Evolutionary conservation across 2,888 invertebrate species (phyloP), one percentile per base, ranked within the genome.

Genomic region (Caenorhabditis angaria): DNA sequence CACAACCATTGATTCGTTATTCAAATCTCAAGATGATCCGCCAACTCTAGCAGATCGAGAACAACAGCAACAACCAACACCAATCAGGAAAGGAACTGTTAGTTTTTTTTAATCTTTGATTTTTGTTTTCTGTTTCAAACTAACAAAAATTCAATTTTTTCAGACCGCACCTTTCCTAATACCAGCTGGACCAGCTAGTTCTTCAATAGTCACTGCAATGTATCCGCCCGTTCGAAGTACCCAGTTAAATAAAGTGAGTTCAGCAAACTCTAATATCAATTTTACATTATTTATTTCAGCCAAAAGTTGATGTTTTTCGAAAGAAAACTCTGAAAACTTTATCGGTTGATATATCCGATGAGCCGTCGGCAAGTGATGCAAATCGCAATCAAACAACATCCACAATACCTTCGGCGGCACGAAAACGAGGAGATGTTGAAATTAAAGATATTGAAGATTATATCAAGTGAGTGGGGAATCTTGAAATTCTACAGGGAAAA

Each of bases 121-220:
- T 14, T 27, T 27, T 27, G 12, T 27, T 24, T 22, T 51, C 22
- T 51, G 22, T 22, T 8, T 48, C 22, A 20, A 10, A 8, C 12
- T 8, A 22, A 55, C 3, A 8, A 41, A 27, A 22, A n/a, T 12
- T n/a, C n/a, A 41, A 18, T 24, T 18, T 18, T 55, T 76, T 35
- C 69, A 71, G 68, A 65, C 56, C 1, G 50, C 65, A 50, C 66
- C 65, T 14, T 41, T 56, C 12, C 41, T 50, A 55, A 28, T 55
- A 29, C 47, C 61, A 4, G 12, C 64, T 51, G 56, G 27, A 27
- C 81, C 81, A 0, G 84, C 85, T 1, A 83, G 82, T 29, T 76
- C 83, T 1, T 80, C 76, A 6, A 22, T 85, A 6, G 83, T 81
- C 27, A 85, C 85, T 0, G 85, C 85, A 29, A 85, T 85, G 84